Evolutionary conservation across 2,797 vertebrate genomes (phyloP), one percentile per base, ranked within the genome.

Genomic region (Lacerta viridis): DNA sequence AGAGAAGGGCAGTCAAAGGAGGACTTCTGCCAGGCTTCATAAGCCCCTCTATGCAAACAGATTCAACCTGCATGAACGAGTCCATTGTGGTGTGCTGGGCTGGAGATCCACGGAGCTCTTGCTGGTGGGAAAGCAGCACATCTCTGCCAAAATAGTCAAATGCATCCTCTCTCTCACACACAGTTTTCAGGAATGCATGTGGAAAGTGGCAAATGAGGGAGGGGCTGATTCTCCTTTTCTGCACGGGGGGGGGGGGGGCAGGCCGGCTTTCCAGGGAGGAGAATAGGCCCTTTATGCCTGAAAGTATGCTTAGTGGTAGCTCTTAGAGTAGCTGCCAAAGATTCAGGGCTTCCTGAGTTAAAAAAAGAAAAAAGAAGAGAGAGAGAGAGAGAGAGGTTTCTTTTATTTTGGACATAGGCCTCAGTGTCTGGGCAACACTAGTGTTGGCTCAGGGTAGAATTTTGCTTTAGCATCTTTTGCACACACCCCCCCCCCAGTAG

Each of bases 21-120:
- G 33, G 25, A 15, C 23, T 55, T 77, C 41, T 77, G 23, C 46
- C 41, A 18, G 8, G 23, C 39, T 72, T 84, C 50, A 27, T 46
- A n/a, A 15, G 2, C n/a, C 8, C 39, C n/a, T 6, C 55, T 66
- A 27, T 75, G 17, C 27, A 23, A 29, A 36, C 55, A 68, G 41
- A 81, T 81, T 68, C 69, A 68, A 39, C 29, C 50, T 77, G 72
- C 80, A 39, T 77, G 41, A 69, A n/a, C 55, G 17, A 29, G 6
- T 88, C 27, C 77, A 50, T n/a, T 85, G 55, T 68, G 17, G 50
- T 80, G 18, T 76, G 83, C 59, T 75, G 77, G 41, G 46, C 41
- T 8, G 72, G n/a, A 75, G 59, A 13, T 50, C 81, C 71, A 68
- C 7, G 33, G 11, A 50, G 10, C 33, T 39, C 83, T 81, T 76